phyloP scores from a whole-genome alignment of 2,797 vertebrate genomes.

The Alcedo atthis region DNA sequence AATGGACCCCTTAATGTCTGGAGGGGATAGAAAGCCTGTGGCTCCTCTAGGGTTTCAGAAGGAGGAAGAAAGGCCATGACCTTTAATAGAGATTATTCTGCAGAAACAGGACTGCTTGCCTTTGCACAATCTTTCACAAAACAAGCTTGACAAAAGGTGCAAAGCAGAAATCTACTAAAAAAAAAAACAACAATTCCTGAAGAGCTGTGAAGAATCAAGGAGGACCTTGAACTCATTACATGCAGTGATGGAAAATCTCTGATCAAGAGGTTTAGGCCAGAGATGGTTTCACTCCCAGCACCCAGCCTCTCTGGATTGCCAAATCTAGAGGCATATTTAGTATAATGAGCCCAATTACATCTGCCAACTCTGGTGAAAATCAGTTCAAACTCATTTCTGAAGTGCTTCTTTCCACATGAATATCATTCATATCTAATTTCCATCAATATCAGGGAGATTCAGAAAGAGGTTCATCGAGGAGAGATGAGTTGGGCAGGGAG shows the following conservation, averaged over 20 bases:
- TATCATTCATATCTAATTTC: neutral
- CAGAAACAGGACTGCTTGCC: neutral
- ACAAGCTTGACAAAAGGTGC: neutral
- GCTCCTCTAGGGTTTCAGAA: constrained; percentile 47
- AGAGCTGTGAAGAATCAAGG: neutral
- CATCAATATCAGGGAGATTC: neutral
- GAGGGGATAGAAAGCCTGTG: neutral
- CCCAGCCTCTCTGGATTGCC: neutral
- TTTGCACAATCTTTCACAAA: neutral
- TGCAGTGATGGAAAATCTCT: neutral
- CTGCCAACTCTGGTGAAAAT: neutral
- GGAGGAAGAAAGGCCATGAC: constrained; percentile 37
- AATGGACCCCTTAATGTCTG: constrained; percentile 27
- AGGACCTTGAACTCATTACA: neutral
- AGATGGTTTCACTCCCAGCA: neutral
- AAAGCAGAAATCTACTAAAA: neutral
- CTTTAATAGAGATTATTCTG: constrained; percentile 33
- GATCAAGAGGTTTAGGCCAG: neutral
- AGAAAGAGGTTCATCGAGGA: neutral
- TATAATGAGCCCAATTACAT: neutral
- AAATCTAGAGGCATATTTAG: neutral
- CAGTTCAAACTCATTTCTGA: neutral
- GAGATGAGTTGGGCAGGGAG: neutral
- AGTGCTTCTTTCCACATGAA: neutral
- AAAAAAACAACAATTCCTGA: neutral